Conservation (phyloP, 2,797 vertebrate species). For the Amblyopsis hoosieri region DNA sequence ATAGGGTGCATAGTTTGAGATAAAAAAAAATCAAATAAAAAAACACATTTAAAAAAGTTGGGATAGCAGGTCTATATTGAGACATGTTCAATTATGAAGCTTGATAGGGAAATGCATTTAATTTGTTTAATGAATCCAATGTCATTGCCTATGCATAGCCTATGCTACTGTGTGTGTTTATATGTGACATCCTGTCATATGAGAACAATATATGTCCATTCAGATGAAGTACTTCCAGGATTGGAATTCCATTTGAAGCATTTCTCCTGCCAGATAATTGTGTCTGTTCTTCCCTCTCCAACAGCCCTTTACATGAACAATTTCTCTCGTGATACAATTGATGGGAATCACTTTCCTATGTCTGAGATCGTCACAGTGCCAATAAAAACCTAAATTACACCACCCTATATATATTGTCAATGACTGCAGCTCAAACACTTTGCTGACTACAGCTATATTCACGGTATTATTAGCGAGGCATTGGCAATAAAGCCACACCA, state of each 20-base stretch:
- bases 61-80: constrained; percentile 27
- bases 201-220: too few relatives aligned
- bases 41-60: constrained; percentile 34
- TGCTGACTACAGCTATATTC: too few relatives aligned
- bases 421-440: too few relatives aligned
- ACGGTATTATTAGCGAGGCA: too few relatives aligned
- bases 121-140: too few relatives aligned
- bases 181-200: too few relatives aligned
- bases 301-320: constrained; percentile 5
- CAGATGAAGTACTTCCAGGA: too few relatives aligned
- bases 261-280: too few relatives aligned
- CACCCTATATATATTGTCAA: neutral
- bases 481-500: neutral
- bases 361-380: constrained; percentile 9
- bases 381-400: neutral
- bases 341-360: constrained; percentile 14
- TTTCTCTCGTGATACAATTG: constrained; percentile 18
- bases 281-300: neutral
- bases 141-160: too few relatives aligned
- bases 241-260: too few relatives aligned
- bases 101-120: constrained; percentile 57
- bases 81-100: constrained; percentile 47
- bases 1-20: constrained; percentile 79
- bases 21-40: constrained; percentile 62
- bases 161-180: too few relatives aligned